A percentile compares a stretch with the other conserved stretches of the same genome.
Conservation (phyloP, 1,140 invertebrate species). For the Stratiolaelaps scimitus region DNA sequence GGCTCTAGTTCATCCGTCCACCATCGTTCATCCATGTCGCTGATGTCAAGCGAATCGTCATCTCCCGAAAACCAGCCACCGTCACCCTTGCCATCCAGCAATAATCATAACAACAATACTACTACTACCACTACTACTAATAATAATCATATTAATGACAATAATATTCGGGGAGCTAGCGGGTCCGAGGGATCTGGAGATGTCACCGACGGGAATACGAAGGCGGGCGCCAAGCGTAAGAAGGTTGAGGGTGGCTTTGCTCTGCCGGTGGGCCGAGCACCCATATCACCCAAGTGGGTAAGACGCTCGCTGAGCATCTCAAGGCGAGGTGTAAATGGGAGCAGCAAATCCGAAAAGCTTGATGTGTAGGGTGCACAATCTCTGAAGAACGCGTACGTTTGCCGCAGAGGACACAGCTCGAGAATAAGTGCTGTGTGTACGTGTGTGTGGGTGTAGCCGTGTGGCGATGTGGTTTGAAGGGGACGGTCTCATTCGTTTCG, state of each 20-base stretch:
- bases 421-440: neutral
- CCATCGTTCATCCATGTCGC: conserved; percentile 26
- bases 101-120: no score
- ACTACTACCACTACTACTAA: no score
- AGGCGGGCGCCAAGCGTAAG: conserved; percentile 10
- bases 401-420: no score
- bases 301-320: conserved; percentile 17
- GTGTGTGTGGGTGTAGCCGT: neutral
- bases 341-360: conserved; percentile 13
- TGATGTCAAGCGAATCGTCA: neutral
- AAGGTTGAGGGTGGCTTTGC: conserved; percentile 19
- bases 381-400: neutral
- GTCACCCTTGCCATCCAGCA: neutral
- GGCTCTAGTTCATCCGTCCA: conserved; percentile 21
- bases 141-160: no score
- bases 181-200: neutral
- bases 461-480: no score
- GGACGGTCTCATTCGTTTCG: neutral
- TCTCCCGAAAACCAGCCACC: conserved; percentile 16
- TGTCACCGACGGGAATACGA: neutral
- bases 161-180: no score
- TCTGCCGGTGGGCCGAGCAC: conserved; percentile 8
- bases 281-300: conserved; percentile 17
- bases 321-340: neutral
- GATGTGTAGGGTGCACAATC: neutral